A percentile compares a stretch with the other conserved stretches of the same genome.
Conservation (phyloP, 2,888 invertebrate genomes). For the Trichopria drosophilae region DNA sequence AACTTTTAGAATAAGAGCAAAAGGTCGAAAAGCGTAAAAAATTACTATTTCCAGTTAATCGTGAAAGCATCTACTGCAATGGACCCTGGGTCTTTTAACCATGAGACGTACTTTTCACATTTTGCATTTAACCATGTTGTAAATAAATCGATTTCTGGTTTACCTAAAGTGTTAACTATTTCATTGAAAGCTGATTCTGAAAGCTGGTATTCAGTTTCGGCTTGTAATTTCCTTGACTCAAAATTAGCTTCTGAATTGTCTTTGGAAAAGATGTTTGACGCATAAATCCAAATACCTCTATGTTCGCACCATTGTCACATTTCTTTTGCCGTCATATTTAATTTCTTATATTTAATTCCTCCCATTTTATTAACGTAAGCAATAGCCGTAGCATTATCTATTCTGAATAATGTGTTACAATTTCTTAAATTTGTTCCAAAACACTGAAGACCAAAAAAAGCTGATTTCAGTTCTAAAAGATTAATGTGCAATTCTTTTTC, state of each 20-base stretch:
- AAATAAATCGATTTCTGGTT: constrained; percentile 38
- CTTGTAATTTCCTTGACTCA: constrained; percentile 10
- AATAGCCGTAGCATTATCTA: constrained; percentile 33
- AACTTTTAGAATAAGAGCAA: too few species aligned
- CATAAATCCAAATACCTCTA: constrained; percentile 13
- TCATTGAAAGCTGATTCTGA: constrained; percentile 10
- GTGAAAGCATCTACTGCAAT: neutral
- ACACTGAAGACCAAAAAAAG: constrained; percentile 29
- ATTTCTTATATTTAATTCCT: neutral
- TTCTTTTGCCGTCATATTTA: constrained; percentile 4
- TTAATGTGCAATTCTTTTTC: constrained; percentile 28
- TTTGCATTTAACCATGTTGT: constrained; percentile 36
- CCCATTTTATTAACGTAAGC: constrained; percentile 26
- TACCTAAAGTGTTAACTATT: constrained; percentile 7
- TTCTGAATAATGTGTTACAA: constrained; percentile 28
- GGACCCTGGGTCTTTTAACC: constrained; percentile 26
- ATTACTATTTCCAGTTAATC: neutral
- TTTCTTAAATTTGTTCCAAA: constrained; percentile 17
- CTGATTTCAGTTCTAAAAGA: constrained; percentile 31
- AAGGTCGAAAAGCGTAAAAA: neutral
- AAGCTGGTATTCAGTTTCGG: constrained; percentile 21
- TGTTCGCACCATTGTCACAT: constrained; percentile 23
- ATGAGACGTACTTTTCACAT: constrained; percentile 40
- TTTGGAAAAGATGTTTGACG: constrained; percentile 11
- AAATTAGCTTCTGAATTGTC: constrained; percentile 24